Conservation (phyloP, 2,113 vertebrate genomes). For the Microtus pennsylvanicus region DNA sequence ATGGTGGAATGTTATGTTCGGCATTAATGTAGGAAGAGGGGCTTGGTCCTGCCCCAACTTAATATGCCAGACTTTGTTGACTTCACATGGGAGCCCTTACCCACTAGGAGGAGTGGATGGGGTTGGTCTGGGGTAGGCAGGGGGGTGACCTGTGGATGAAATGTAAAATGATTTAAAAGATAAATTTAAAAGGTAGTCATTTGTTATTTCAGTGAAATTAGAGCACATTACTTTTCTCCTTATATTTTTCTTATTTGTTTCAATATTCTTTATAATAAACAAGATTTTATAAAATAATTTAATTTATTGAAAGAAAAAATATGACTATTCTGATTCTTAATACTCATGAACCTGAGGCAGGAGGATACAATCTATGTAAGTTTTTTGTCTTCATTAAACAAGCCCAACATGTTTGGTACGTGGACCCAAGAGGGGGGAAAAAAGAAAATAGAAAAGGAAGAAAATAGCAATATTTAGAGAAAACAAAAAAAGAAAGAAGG, state of each 20-base stretch:
- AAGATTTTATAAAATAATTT: not conserved
- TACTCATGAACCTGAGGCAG: not conserved
- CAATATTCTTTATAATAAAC: not conserved
- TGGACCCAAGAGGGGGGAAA: not conserved
- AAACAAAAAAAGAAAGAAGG: not conserved
- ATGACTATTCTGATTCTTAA: not conserved
- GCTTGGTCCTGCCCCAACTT: no score
- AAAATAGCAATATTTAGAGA: not conserved
- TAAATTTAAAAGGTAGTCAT: not conserved
- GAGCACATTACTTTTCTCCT: not conserved
- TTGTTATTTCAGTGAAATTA: not conserved
- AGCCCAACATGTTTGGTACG: not conserved
- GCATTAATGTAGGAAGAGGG: no score
- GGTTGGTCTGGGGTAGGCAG: no score
- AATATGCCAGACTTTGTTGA: no score
- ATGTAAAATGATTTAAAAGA: no score
- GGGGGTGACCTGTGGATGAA: no score
- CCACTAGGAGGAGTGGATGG: no score
- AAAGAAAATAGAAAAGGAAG: not conserved
- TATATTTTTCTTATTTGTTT: conserved; percentile 2
- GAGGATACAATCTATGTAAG: not conserved
- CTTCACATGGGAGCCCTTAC: no score
- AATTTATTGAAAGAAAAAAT: not conserved
- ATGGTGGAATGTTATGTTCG: no score
- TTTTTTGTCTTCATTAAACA: not conserved